Conservation (phyloP, 2,113 vertebrate genomes). For the Ptilonorhynchus violaceus region DNA sequence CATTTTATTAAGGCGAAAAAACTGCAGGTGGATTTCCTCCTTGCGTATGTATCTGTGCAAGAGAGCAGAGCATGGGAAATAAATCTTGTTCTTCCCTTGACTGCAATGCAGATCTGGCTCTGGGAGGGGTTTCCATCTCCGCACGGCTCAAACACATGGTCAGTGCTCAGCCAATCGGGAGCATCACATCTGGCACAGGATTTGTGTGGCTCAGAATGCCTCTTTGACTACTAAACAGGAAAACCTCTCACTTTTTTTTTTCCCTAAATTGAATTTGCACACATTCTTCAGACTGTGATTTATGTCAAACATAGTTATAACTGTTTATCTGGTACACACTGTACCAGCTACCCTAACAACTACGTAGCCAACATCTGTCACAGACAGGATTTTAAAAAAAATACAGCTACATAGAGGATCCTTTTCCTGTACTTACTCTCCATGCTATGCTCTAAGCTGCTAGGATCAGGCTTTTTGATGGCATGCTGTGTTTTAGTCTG, state of each 20-base stretch:
- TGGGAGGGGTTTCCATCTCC: slow-evolving; percentile 40
- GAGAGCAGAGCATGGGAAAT: slow-evolving; percentile 2
- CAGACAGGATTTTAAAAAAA: neutral
- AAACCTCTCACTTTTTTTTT: neutral
- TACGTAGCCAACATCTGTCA: neutral
- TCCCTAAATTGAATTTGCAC: neutral
- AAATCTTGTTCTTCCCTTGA: slow-evolving; percentile 43
- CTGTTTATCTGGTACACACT: neutral
- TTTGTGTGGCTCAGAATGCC: neutral
- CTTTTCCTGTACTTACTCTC: neutral
- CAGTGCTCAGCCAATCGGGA: slow-evolving; percentile 34
- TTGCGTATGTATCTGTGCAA: neutral
- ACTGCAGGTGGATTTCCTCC: slow-evolving; percentile 18
- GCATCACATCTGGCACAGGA: neutral
- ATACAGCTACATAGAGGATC: neutral
- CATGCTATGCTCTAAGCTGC: neutral
- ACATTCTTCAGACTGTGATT: neutral
- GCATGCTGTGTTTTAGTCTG: neutral
- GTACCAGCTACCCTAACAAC: neutral
- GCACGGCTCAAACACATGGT: neutral
- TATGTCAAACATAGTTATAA: neutral
- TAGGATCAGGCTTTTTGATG: neutral
- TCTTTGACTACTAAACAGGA: neutral
- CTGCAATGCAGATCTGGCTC: slow-evolving; percentile 70
- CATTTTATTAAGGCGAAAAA: neutral